Evolutionary conservation across 2,888 invertebrate species (phyloP), one percentile per base, ranked within the genome.

Genomic region (Taenaris catops): DNA sequence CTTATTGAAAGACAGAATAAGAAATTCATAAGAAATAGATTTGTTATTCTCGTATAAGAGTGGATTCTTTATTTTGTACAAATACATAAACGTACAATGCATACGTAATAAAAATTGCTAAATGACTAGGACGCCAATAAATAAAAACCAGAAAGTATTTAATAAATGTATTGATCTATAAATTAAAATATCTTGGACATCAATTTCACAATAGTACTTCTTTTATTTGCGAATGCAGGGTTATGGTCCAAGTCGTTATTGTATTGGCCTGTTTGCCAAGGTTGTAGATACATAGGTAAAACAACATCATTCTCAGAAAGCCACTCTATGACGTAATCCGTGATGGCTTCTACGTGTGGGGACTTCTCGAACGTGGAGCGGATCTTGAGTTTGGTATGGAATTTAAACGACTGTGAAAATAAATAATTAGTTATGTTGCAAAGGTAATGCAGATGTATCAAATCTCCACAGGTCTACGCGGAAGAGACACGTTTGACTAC

Each of bases 291-390:
- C 74, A 81, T 72, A 0, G 80, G 73, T 1, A 80, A 48, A 0
- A 75, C 41, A 0, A 63, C 38, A 1, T 80, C 76, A 37, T 80
- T 65, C 1, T 71, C 69, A 0, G 69, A 59, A 0, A 83, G 47
- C 84, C 84, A 84, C 2, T 73, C 71, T 1, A 84, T 54, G 0
- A 84, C 70, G 43, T 68, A 79, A 3, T 74, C 67, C 0, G 67
- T 68, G 6, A 83, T 76, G 0, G 72, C 69, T 34, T 70, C 72
- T 2, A 73, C 51, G 29, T 83, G 63, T 0, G 70, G 62, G 0
- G 78, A 69, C 11, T 66, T 66, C 27, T 72, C 66, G 38, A 79
- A 72, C 4, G 60, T 65, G 1, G 63, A 56, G 7, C 61, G 67
- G n/a, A 76, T 53, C 2, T 46, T 38, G 5, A 51, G 16, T 20